These are phyloP conservation scores for Drosophila eugracilis DNA, from an alignment of 1,140 invertebrate species.

Conservation along the genomic window DNA sequence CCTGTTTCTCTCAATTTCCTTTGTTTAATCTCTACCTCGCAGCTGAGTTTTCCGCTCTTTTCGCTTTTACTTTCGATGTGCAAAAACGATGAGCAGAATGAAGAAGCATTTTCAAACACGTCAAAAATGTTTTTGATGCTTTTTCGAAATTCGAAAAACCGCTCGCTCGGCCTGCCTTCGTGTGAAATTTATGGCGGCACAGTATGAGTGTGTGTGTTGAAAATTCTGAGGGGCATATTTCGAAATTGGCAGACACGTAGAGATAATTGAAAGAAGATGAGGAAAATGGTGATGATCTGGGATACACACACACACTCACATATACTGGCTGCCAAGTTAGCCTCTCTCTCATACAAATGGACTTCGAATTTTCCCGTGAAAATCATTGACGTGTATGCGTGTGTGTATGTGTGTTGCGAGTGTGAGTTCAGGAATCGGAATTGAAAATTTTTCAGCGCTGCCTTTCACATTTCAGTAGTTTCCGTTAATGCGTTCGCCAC, in stretches of 20 bases:
- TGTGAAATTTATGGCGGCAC: conserved; percentile 40
- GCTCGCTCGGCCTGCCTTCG: conserved; percentile 26
- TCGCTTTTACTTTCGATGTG: conserved; percentile 76
- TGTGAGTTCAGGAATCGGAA: conserved; percentile 64
- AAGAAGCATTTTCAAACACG: conserved; percentile 24
- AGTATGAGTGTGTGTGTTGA: conserved; percentile 19
- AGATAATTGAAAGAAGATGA: conserved; percentile 20
- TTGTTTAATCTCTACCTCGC: not conserved
- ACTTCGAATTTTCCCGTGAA: conserved; percentile 48
- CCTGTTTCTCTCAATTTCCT: conserved; percentile 2
- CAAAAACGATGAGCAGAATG: conserved; percentile 49
- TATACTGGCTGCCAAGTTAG: conserved; percentile 30
- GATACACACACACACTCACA: conserved; percentile 28
- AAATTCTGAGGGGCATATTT: conserved; percentile 61
- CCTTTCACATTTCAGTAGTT: conserved; percentile 81
- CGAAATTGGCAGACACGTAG: conserved; percentile 65
- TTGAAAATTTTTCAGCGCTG: conserved; percentile 74
- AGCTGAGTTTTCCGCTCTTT: not conserved
- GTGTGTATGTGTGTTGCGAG: conserved; percentile 25
- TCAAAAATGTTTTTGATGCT: conserved; percentile 30
- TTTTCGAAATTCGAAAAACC: conserved; percentile 33
- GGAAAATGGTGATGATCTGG: conserved; percentile 44
- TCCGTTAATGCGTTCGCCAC: conserved; percentile 81
- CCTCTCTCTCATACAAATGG: conserved; percentile 48
- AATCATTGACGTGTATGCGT: conserved; percentile 14